These are phyloP conservation scores for Montipora capricornis DNA, from an alignment of 64 coral and sea anemone species.

Conservation along the genomic window DNA sequence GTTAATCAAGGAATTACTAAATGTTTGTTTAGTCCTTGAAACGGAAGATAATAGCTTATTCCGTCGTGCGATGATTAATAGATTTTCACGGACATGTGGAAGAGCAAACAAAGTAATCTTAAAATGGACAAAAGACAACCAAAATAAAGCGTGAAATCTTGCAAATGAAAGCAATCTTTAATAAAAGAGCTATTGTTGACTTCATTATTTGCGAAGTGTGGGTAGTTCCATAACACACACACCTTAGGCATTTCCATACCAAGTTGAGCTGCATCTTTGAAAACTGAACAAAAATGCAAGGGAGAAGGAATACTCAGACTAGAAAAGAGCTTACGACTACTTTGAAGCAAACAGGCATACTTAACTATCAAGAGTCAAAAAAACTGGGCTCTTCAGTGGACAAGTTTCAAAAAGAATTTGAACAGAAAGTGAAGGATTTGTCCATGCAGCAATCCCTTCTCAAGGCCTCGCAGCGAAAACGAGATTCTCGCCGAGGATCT, in stretches of 20 bases:
- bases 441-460: constrained; percentile 12
- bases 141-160: not conserved
- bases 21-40: constrained; percentile 15
- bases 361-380: constrained; percentile 28
- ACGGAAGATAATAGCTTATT: constrained; percentile 10
- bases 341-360: not conserved
- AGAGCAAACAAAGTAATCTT: constrained; percentile 37
- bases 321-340: constrained; percentile 10
- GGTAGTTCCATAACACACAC: too few relatives aligned
- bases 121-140: not conserved
- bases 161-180: not conserved
- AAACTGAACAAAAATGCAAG: not conserved
- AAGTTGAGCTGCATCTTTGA: not conserved
- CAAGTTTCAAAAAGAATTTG: constrained; percentile 39
- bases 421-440: constrained; percentile 23
- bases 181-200: not conserved
- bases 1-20: not conserved
- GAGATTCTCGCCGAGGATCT: constrained; percentile 8
- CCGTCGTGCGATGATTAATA: not conserved
- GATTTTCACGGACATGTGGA: not conserved
- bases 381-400: constrained; percentile 28
- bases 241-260: not conserved
- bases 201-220: not conserved
- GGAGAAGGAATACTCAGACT: not conserved
- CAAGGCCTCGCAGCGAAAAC: constrained; percentile 1